Conservation (phyloP, 2,797 vertebrate genomes). For the Pachyuromys duprasi region DNA sequence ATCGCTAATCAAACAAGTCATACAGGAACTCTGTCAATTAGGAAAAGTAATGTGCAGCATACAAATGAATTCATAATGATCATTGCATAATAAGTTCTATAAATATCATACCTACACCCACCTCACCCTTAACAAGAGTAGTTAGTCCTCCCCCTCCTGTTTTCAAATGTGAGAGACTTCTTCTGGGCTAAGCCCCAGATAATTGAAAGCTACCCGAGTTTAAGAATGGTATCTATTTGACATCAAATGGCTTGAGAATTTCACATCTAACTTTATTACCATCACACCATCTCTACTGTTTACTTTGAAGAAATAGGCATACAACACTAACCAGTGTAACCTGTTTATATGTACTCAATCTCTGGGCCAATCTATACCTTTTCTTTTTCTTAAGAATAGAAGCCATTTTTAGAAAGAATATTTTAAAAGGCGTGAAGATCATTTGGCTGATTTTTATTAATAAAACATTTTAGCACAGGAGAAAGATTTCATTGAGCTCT, state of each 20-base stretch:
- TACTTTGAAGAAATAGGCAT: constrained; percentile 51
- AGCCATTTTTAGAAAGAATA: constrained; percentile 62
- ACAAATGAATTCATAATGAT: constrained; percentile 65
- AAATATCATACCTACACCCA: not conserved
- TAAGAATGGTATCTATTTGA: constrained; percentile 36
- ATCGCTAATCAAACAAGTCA: constrained; percentile 75
- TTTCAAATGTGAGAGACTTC: constrained; percentile 38
- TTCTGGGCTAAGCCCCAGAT: constrained; percentile 15
- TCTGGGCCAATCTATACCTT: not conserved
- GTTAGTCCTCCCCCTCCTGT: not conserved
- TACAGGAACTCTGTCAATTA: constrained; percentile 75
- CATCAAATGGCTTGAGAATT: constrained; percentile 45
- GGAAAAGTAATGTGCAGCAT: constrained; percentile 70
- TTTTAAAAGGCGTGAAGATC: constrained; percentile 62
- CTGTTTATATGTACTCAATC: constrained; percentile 46
- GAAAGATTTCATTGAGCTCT: constrained; percentile 71
- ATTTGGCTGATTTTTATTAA: constrained; percentile 66
- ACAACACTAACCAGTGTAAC: not conserved
- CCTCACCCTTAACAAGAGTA: constrained; percentile 11
- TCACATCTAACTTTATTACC: not conserved
- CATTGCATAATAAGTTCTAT: constrained; percentile 43
- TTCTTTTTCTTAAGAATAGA: constrained; percentile 55
- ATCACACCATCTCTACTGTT: not conserved
- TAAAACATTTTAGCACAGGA: constrained; percentile 65
- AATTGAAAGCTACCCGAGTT: constrained; percentile 1